Percentiles rank a stretch among this genome's conserved stretches.
Evolutionary conservation across 1,140 invertebrate genomes (phyloP).

Genomic region (Probaryconus sp.): DNA sequence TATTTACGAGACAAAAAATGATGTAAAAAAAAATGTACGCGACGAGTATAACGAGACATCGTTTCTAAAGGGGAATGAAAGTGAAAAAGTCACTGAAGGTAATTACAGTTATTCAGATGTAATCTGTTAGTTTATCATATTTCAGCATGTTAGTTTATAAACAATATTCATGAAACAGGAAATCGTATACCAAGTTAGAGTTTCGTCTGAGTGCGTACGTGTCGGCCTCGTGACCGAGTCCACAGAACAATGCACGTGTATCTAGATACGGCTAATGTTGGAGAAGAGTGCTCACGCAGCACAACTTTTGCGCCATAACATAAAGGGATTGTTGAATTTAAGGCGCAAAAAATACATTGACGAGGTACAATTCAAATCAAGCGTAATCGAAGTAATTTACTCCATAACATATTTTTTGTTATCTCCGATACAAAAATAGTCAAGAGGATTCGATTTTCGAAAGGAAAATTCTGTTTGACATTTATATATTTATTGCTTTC

Average conservation of each 20-base stretch:
- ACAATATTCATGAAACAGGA: constrained; percentile 50
- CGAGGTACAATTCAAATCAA: too few species aligned
- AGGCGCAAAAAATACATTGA: constrained; percentile 29
- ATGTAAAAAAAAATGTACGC: too few species aligned
- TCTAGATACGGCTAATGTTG: constrained; percentile 47
- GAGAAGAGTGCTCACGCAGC: constrained; percentile 31
- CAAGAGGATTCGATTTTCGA: not conserved
- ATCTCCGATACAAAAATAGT: constrained; percentile 1
- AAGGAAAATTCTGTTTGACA: too few species aligned
- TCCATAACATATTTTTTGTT: too few species aligned
- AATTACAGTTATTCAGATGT: constrained; percentile 3
- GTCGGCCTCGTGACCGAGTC: constrained; percentile 47
- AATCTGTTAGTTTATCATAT: constrained; percentile 16
- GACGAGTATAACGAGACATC: too few species aligned
- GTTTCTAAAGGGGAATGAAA: constrained; percentile 15
- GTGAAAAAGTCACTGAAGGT: constrained; percentile 1
- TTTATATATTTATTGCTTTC: too few species aligned
- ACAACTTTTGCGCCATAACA: constrained; percentile 21
- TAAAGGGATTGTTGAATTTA: constrained; percentile 14
- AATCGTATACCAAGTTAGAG: constrained; percentile 48
- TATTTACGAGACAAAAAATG: too few species aligned
- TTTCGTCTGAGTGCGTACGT: constrained; percentile 33
- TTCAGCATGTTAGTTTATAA: constrained; percentile 13
- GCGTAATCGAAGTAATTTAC: too few species aligned
- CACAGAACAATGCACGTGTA: constrained; percentile 46